Conservation (phyloP, 1,140 invertebrate genomes). For the Pseudomyrmex cubaensis region DNA sequence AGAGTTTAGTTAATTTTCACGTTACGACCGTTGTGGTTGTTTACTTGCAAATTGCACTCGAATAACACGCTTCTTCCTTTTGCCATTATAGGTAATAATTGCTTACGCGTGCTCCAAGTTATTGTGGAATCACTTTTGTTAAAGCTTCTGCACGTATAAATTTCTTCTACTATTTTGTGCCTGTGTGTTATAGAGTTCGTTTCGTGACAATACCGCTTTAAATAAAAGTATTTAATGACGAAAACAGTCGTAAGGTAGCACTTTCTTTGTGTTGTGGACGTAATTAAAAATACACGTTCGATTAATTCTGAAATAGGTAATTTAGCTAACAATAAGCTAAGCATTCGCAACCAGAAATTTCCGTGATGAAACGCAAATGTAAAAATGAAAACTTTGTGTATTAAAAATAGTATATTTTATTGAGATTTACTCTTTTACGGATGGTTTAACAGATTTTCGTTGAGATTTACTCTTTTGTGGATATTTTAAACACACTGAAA, state of each 20-base stretch:
- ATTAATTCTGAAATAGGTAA: slow-evolving; percentile 59
- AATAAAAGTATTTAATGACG: slow-evolving; percentile 26
- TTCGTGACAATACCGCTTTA: slow-evolving; percentile 25
- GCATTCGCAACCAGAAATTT: not conserved
- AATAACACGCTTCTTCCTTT: slow-evolving; percentile 24
- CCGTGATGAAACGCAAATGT: not conserved
- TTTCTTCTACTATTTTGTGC: not conserved
- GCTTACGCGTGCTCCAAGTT: not conserved
- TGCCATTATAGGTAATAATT: not conserved
- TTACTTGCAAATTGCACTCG: slow-evolving; percentile 20
- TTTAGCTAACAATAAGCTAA: not conserved
- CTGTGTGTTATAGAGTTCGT: slow-evolving; percentile 27
- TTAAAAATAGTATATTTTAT: too few species aligned
- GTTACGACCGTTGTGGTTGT: not conserved
- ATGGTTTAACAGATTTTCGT: not conserved
- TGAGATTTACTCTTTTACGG: not conserved
- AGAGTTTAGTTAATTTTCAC: slow-evolving; percentile 23
- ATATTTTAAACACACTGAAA: slow-evolving; percentile 11
- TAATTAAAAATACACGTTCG: slow-evolving; percentile 68
- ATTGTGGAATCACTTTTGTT: slow-evolving; percentile 26
- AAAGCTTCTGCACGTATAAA: slow-evolving; percentile 1
- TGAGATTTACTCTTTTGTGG: not conserved
- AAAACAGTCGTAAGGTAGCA: not conserved
- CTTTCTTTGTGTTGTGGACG: slow-evolving; percentile 40
- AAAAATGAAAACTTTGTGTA: not conserved